Percentiles rank a stretch among this genome's conserved stretches.
phyloP scores from a whole-genome alignment of 2,113 vertebrate genomes.

The Tautogolabrus adspersus region DNA sequence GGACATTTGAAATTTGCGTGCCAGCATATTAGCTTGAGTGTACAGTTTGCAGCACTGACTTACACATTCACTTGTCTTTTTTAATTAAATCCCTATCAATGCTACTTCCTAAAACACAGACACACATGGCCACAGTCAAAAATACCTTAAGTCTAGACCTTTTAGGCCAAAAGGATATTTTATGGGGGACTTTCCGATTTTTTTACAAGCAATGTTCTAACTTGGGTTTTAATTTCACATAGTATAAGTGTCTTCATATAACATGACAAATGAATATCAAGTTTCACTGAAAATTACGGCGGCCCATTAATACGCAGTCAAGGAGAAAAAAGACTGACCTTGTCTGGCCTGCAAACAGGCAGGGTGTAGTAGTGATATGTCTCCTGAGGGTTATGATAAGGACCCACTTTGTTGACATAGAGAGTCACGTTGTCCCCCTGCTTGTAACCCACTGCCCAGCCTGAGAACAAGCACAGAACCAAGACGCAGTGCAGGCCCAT shows the following conservation, averaged over 20 bases:
- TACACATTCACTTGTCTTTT: no score
- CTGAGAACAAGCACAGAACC: conserved; percentile 77
- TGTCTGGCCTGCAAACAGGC: conserved; percentile 90
- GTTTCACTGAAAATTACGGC: conserved; percentile 4
- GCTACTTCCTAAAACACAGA: no score
- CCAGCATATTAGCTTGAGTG: no score
- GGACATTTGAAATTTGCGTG: no score
- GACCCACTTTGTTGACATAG: conserved; percentile 95
- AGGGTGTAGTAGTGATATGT: conserved; percentile 95
- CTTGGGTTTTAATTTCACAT: neutral
- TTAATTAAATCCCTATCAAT: no score
- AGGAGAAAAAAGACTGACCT: conserved; percentile 79
- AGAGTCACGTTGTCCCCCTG: conserved; percentile 87
- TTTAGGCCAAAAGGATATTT: no score
- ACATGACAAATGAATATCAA: neutral
- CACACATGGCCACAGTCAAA: no score
- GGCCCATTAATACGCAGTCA: neutral
- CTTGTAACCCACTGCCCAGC: conserved; percentile 83
- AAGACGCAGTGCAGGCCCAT: conserved; percentile 71
- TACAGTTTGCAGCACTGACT: no score
- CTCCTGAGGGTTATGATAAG: conserved; percentile 95
- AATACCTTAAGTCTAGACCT: no score
- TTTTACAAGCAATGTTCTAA: neutral
- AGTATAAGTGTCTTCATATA: neutral
- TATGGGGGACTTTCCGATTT: no score